phyloP scores from a whole-genome alignment of 2,113 vertebrate species.

The Sinocyclocheilus anophthalmus region DNA sequence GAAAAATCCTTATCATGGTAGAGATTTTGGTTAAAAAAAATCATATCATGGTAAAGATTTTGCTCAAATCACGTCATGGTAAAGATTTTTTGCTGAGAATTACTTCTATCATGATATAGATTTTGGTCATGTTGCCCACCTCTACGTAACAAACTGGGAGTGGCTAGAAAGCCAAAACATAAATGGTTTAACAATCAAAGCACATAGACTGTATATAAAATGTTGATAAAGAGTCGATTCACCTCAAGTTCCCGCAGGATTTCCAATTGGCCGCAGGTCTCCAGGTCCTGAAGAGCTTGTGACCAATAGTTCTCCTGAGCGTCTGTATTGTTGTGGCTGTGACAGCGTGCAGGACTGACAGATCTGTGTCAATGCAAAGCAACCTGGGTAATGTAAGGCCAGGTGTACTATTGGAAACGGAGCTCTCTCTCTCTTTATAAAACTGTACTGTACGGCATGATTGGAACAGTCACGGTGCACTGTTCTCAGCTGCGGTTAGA shows the following conservation, averaged over 20 bases:
- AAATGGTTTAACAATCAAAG: neutral
- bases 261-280: slow-evolving; percentile 97
- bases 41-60: neutral
- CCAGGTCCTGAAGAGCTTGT: slow-evolving; percentile 95
- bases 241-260: slow-evolving; percentile 98
- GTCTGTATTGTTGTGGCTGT: slow-evolving; percentile 71
- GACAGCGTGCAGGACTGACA: slow-evolving; percentile 83
- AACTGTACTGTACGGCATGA: slow-evolving; percentile 45
- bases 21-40: too few relatives aligned
- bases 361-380: slow-evolving; percentile 92
- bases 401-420: slow-evolving; percentile 68
- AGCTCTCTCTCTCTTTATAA: slow-evolving; percentile 54
- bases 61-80: too few relatives aligned
- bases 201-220: neutral
- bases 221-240: slow-evolving; percentile 46
- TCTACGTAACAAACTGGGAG: neutral
- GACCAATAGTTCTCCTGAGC: slow-evolving; percentile 93
- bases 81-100: neutral
- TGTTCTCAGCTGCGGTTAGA: slow-evolving; percentile 60
- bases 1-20: too few relatives aligned
- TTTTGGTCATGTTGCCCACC: neutral
- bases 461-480: slow-evolving; percentile 10
- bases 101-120: neutral
- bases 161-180: neutral
- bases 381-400: slow-evolving; percentile 63